Evolutionary conservation across 2,888 invertebrate genomes (phyloP), one percentile per base, ranked within the genome.

Genomic region (Machimus atricapillus): DNA sequence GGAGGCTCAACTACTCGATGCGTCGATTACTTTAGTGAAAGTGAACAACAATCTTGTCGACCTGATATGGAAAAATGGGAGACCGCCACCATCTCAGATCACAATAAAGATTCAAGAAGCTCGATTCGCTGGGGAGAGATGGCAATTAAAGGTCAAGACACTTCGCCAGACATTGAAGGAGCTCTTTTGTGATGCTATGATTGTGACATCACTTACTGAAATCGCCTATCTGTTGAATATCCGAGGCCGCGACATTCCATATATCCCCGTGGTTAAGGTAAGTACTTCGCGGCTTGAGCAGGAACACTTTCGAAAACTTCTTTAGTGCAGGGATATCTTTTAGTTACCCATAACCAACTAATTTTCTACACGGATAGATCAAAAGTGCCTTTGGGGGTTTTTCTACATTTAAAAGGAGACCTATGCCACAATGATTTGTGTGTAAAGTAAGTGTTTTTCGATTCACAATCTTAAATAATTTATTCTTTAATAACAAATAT

Each of bases 141-240:
- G 97, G 97, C 94, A 95, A 86, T 94, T 95, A 46, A 98, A 98
- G 92, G 93, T 98, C 0, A 91, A 93, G 6, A 94, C 94, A 78
- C 93, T 97, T 1, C 94, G 97, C 14, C 91, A 93, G 4, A 94
- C 95, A 88, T 93, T 98, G 90, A 92, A 93, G 31, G 92, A 93
- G 4, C 91, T 94, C n/a, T 94, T 94, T 0, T 96, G 95, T 0
- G 96, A 96, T 89, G 97, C 97, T 0, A 95, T 97, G 93, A 94
- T 98, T 40, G 94, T 98, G 16, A 97, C 97, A 0, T 96, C 97
- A 0, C 92, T 98, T 86, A 97, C 98, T 90, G 98, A 98, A 92
- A 95, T 96, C 76, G 97, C 97, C 0, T 98, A 98, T 96, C 92
- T 98, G 46, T 93, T 98, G 52, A 98, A 98, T 91, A 94, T 98